phyloP scores from a whole-genome alignment of 2,113 vertebrate species.

The Seriola aureovittata region DNA sequence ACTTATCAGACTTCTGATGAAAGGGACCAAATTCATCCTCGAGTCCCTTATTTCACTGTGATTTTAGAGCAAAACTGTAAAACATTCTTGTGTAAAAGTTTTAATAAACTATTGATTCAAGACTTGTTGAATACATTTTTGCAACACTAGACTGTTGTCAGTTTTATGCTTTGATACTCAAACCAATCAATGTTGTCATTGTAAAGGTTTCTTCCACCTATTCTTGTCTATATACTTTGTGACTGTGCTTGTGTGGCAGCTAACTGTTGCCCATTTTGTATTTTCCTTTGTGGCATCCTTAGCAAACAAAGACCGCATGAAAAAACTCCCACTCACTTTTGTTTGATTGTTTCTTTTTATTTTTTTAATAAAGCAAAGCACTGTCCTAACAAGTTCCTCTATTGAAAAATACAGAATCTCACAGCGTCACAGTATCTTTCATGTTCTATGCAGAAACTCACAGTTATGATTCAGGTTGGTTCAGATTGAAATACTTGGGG shows the following conservation, averaged over 20 bases:
- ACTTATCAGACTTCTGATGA: background rate
- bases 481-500: constrained; percentile 25
- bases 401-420: constrained; percentile 57
- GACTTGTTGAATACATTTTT: background rate
- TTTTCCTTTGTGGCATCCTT: background rate
- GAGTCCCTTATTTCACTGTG: background rate
- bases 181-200: background rate
- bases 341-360: constrained; percentile 44
- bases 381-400: constrained; percentile 42
- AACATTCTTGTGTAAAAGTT: background rate
- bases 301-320: background rate
- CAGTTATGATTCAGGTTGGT: constrained; percentile 29
- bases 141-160: background rate
- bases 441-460: constrained; percentile 53
- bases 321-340: constrained; percentile 27
- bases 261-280: background rate
- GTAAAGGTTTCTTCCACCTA: background rate
- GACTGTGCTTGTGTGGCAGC: constrained; percentile 3
- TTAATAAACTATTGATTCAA: background rate
- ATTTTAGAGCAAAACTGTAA: background rate
- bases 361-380: constrained; percentile 59
- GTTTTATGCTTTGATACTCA: background rate
- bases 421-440: constrained; percentile 56
- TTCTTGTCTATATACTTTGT: background rate
- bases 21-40: background rate